phyloP scores from a whole-genome alignment of 2,888 invertebrate species.

The Macropis europaea region DNA sequence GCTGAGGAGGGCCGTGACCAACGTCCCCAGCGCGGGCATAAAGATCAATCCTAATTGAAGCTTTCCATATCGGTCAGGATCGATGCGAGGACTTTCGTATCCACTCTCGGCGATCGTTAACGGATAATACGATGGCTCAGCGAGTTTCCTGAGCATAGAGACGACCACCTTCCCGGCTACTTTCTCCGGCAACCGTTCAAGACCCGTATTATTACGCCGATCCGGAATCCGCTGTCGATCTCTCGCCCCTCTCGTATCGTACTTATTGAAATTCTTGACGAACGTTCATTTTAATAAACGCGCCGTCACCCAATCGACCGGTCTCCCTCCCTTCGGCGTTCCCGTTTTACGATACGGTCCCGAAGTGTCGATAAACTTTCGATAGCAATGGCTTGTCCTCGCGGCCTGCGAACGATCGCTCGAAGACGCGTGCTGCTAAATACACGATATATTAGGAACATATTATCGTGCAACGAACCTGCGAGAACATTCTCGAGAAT shows the following conservation, averaged over 20 bases:
- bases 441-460: too few relatives aligned
- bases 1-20: slow-evolving; percentile 10
- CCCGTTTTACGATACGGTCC: too few relatives aligned
- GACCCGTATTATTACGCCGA: slow-evolving; percentile 64
- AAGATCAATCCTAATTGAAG: slow-evolving; percentile 43
- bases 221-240: slow-evolving; percentile 58
- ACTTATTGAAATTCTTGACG: slow-evolving; percentile 13
- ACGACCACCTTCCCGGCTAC: slow-evolving; percentile 58
- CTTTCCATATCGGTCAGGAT: slow-evolving; percentile 36
- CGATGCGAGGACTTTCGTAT: slow-evolving; percentile 26
- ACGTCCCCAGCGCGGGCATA: slow-evolving; percentile 26
- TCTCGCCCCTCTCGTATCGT: background rate
- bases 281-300: background rate
- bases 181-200: slow-evolving; percentile 58
- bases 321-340: background rate
- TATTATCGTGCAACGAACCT: too few relatives aligned
- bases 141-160: slow-evolving; percentile 50
- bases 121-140: slow-evolving; percentile 51
- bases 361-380: too few relatives aligned
- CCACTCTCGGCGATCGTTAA: slow-evolving; percentile 57
- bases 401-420: too few relatives aligned
- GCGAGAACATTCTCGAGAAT: too few relatives aligned
- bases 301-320: background rate
- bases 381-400: too few relatives aligned
- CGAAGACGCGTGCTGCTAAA: too few relatives aligned